phyloP scores from a whole-genome alignment of 2,797 vertebrate genomes.

The Phyllotis vaccarum region DNA sequence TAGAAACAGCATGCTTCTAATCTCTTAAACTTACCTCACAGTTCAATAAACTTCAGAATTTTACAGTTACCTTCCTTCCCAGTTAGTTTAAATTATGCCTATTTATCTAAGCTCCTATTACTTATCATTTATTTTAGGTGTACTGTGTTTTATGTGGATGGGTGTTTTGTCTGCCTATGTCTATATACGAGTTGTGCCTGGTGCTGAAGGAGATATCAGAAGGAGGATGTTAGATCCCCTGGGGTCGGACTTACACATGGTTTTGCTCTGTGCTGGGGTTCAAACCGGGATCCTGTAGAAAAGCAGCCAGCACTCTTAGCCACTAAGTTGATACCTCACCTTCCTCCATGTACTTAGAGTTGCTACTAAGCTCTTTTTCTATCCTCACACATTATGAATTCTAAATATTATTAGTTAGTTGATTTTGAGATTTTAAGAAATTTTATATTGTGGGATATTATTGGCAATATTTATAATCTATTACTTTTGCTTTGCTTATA shows the following conservation, averaged over 20 bases:
- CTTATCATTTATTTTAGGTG: neutral
- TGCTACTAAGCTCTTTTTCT: constrained; percentile 10
- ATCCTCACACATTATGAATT: constrained; percentile 7
- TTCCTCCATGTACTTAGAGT: neutral
- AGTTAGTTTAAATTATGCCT: constrained; percentile 48
- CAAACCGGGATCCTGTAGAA: neutral
- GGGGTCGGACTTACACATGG: neutral
- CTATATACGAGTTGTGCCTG: neutral
- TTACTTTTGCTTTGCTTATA: neutral
- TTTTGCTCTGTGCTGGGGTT: neutral
- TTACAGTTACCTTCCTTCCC: neutral
- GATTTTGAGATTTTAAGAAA: constrained; percentile 57
- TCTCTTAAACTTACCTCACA: constrained; percentile 29
- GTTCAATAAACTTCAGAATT: constrained; percentile 16
- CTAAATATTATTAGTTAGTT: constrained; percentile 38
- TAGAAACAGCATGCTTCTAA: neutral
- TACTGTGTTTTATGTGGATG: neutral
- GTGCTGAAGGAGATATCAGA: neutral
- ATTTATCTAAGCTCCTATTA: neutral
- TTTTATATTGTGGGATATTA: constrained; percentile 33
- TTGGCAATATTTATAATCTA: constrained; percentile 16
- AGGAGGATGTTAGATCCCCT: neutral
- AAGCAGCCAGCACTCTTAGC: neutral
- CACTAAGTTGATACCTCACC: neutral
- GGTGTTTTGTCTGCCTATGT: neutral